Conservation (phyloP, 2,113 vertebrate species). For the Nothocercus nigrocapillus region DNA sequence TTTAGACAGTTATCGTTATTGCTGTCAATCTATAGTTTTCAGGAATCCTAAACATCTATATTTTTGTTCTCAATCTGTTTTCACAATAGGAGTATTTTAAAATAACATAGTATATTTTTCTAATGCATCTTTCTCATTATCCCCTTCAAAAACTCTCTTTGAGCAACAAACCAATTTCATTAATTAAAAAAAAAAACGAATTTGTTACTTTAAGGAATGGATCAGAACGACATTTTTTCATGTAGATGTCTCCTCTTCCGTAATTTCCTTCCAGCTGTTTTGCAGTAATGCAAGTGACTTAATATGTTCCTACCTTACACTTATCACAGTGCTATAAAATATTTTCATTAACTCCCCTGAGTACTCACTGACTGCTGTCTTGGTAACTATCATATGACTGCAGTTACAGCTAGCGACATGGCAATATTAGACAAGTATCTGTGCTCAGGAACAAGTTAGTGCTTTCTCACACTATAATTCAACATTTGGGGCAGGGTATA, state of each 20-base stretch:
- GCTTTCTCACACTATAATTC: background rate
- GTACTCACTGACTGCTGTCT: background rate
- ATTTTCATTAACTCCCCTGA: background rate
- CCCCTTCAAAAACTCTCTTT: background rate
- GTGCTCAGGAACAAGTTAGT: fast-evolving
- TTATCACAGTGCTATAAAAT: background rate
- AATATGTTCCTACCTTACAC: background rate
- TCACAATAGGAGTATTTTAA: background rate
- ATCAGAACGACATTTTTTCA: background rate
- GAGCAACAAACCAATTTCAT: background rate
- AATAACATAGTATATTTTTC: background rate
- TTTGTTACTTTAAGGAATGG: background rate
- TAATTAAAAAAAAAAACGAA: background rate
- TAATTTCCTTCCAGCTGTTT: background rate
- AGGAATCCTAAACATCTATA: background rate
- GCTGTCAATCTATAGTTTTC: background rate
- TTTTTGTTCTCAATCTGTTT: background rate
- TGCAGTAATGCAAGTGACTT: background rate
- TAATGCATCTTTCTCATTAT: background rate
- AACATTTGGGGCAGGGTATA: background rate
- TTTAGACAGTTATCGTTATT: background rate
- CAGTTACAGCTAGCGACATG: background rate
- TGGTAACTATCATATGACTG: background rate
- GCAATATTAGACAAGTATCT: background rate
- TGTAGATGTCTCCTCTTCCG: background rate